A percentile compares a stretch with the other conserved stretches of the same genome.
phyloP scores from a whole-genome alignment of 2,113 vertebrate species.

The Nerophis lumbriciformis region DNA sequence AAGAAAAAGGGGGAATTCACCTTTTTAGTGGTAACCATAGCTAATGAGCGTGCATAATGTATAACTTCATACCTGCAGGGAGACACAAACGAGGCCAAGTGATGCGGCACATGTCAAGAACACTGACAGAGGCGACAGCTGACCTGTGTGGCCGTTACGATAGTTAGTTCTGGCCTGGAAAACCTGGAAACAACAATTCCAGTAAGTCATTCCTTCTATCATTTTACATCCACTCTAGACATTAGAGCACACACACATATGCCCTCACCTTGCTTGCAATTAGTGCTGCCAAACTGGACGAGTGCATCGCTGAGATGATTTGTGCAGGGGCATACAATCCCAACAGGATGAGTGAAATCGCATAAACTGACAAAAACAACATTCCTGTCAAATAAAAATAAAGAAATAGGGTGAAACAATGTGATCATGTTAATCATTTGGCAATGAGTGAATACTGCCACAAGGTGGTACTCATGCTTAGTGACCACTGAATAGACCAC shows the following conservation, averaged over 20 bases:
- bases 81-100: slow-evolving; percentile 68
- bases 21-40: neutral
- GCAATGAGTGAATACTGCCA: neutral
- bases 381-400: slow-evolving; percentile 42
- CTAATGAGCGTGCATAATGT: neutral
- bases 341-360: slow-evolving; percentile 57
- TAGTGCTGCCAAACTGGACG: slow-evolving; percentile 64
- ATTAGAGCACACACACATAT: neutral
- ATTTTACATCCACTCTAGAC: neutral
- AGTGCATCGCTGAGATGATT: slow-evolving; percentile 63
- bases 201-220: neutral
- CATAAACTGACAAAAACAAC: slow-evolving; percentile 49
- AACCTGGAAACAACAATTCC: slow-evolving; percentile 56
- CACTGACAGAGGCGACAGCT: slow-evolving; percentile 75
- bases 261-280: slow-evolving; percentile 69
- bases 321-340: slow-evolving; percentile 53
- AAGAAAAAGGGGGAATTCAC: slow-evolving; percentile 1
- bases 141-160: slow-evolving; percentile 72
- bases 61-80: slow-evolving; percentile 69
- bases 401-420: neutral
- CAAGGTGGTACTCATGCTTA: slow-evolving; percentile 12
- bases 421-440: neutral
- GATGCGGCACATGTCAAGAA: slow-evolving; percentile 71
- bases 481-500: too few relatives aligned
- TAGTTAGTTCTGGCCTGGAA: slow-evolving; percentile 75